Evolutionary conservation across 2,113 vertebrate genomes (phyloP), one percentile per base, ranked within the genome.

Genomic region (Vicugna pacos): DNA sequence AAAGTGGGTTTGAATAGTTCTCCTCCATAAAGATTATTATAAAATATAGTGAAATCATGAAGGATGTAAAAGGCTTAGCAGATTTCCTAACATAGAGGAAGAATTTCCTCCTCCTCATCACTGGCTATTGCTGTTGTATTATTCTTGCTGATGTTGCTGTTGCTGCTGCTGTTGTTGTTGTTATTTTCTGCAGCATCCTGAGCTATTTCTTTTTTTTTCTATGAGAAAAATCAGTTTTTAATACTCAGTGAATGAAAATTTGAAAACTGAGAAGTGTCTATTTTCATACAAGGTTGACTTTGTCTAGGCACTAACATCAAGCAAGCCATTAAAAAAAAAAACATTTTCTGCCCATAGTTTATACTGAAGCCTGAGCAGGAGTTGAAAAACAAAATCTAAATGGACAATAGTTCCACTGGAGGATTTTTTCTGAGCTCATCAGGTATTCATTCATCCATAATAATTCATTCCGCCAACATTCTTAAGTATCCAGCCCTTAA

Each of bases 181-280:
- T 70, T 94, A 46, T n/a, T 85, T 58, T 77, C 20, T 82, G 5
- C 6, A 70, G 14, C 38, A 62, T 35, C 50, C 38, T 69, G 6
- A 79, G 1, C 4, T 64, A 17, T 64, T 90, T 60, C 1, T 58
- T n/a, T 35, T 82, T 87, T 76, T 16, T 28, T 91, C 30, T 35
- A 64, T 15, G 35, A 77, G 48, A 91, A 91, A 69, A 64, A 32
- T 72, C 24, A 75, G 35, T 80, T 54, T 65, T 46, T 94, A 83
- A 72, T 76, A 56, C 42, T 13, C 91, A 93, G 56, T 62, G 38
- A 93, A 91, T 83, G 80, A 79, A 42, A 94, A 89, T 92, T 81
- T 92, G 7, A 89, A 93, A 95, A 89, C 65, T 46, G 42, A 93
- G 82, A 92, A 73, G 48, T 79, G 30, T 65, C 13, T 83, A 38